Conservation (phyloP, 2,888 invertebrate species). For the Tenthredo livida region DNA sequence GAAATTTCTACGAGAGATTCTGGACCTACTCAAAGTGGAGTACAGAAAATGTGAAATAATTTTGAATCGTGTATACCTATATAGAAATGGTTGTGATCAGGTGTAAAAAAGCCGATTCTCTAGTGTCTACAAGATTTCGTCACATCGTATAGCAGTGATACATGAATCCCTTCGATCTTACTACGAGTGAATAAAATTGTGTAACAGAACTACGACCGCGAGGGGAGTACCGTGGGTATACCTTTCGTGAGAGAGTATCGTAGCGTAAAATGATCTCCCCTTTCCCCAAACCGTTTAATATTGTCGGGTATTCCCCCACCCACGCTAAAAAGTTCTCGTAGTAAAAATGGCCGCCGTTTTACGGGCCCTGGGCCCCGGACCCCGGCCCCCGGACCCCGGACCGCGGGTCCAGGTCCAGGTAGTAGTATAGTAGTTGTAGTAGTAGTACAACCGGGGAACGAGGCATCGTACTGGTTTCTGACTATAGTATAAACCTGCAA, state of each 20-base stretch:
- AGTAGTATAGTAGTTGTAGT: conserved; percentile 44
- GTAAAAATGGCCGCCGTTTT: conserved; percentile 66
- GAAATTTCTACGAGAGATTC: background rate
- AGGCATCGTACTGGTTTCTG: background rate
- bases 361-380: background rate
- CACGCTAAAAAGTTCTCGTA: conserved; percentile 70
- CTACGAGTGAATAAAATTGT: conserved; percentile 17
- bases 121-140: background rate
- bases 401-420: conserved; percentile 28
- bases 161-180: background rate
- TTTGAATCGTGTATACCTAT: background rate
- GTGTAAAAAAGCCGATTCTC: background rate
- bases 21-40: background rate
- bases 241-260: conserved; percentile 63
- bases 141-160: background rate
- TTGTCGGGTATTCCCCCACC: conserved; percentile 64
- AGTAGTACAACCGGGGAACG: conserved; percentile 46
- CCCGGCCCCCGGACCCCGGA: background rate
- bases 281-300: conserved; percentile 57
- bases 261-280: conserved; percentile 68
- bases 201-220: conserved; percentile 16
- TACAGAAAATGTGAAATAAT: background rate
- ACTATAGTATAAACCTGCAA: background rate
- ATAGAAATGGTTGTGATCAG: background rate
- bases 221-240: background rate